Evolutionary conservation across 2,113 vertebrate genomes (phyloP), one percentile per base, ranked within the genome.

Genomic region (Lanius ludovicianus): DNA sequence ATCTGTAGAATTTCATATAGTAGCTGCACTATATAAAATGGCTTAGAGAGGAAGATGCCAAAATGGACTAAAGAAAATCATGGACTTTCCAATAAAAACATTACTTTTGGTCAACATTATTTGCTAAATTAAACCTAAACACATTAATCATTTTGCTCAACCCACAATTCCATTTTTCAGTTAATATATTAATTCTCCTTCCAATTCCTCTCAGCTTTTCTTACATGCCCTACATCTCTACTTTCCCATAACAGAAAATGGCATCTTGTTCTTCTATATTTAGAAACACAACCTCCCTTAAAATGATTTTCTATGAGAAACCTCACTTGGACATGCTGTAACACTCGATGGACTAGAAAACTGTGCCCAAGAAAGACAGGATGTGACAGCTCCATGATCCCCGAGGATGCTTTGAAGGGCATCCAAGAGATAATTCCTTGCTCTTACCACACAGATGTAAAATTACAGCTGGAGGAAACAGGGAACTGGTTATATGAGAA

Each of bases 21-120:
- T 81, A 89, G 76, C 44, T 93, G 30, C n/a, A 75, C 64, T 75
- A 39, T 27, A 39, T 49, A 81, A 89, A 96, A 89, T 46, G 49
- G 39, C 62, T 53, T 56, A 57, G 57, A 59, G 60, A 60, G 20
- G 39, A 77, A 82, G 56, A 89, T 79, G 62, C 65, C 73, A 93
- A 93, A 91, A 84, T 12, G 19, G 39, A 69, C 63, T 41, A 21
- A 85, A 90, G 78, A 75, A 89, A 69, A n/a, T 11, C 6, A 0
- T 4, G 60, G 23, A 14, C 44, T 85, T 91, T 64, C 78, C 87
- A 93, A 90, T 56, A 60, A 87, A 94, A 91, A 73, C 62, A 79
- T 90, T 79, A 12, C 41, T 95, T 91, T 82, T 79, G 93, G 69
- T 85, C 31, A 87, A 64, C 65, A 13, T 83, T 68, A 76, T 93